These are phyloP conservation scores for Morpho helenor DNA, from an alignment of 2,888 invertebrate genomes.

Conservation along the genomic window DNA sequence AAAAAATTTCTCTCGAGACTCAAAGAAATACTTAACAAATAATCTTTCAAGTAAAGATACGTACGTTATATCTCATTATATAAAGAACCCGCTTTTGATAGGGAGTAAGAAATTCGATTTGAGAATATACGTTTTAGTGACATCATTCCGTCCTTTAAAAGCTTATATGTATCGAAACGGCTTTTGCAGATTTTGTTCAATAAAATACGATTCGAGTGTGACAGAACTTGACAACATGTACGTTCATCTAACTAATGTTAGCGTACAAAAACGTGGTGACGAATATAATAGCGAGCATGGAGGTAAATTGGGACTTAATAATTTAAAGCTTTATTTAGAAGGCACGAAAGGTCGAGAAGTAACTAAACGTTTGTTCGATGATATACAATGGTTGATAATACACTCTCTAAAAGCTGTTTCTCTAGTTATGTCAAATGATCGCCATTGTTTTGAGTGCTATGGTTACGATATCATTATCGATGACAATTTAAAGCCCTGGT, in stretches of 20 bases:
- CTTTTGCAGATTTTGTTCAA: conserved; percentile 97
- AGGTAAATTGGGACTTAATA: conserved; percentile 96
- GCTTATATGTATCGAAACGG: conserved; percentile 95
- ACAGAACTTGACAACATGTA: conserved; percentile 95
- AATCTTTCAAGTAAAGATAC: conserved; percentile 89
- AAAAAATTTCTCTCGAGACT: conserved; percentile 93
- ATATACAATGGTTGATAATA: conserved; percentile 93
- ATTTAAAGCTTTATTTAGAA: conserved; percentile 92
- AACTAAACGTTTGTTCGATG: conserved; percentile 92
- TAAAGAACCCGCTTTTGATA: conserved; percentile 95
- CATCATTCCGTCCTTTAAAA: conserved; percentile 95
- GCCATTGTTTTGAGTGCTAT: conserved; percentile 96
- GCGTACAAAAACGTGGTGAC: conserved; percentile 98
- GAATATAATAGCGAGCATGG: conserved; percentile 97
- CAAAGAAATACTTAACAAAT: conserved; percentile 91
- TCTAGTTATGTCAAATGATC: conserved; percentile 94
- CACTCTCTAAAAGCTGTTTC: conserved; percentile 96
- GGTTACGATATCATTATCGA: conserved; percentile 98
- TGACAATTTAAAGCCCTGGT: conserved; percentile 95
- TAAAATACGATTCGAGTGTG: conserved; percentile 94
- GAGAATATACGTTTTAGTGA: conserved; percentile 93
- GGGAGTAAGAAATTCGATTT: conserved; percentile 98
- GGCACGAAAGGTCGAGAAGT: conserved; percentile 93
- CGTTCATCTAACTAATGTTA: conserved; percentile 97
- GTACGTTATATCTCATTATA: conserved; percentile 98